Conservation (phyloP, 1,140 invertebrate genomes). For the Thaumatotibia leucotreta region DNA sequence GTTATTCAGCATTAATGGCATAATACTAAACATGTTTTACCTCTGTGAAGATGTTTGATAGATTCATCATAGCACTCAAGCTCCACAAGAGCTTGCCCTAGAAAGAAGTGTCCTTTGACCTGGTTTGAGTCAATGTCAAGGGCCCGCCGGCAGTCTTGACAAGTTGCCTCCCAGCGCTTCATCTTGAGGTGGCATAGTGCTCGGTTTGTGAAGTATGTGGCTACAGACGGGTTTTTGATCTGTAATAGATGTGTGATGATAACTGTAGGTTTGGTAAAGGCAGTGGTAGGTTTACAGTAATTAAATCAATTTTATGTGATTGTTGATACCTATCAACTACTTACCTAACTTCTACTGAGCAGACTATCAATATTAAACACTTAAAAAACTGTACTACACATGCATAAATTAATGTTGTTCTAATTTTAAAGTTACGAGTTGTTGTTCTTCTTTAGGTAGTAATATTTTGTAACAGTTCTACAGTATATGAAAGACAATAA, state of each 20-base stretch:
- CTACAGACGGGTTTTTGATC: conserved; percentile 95
- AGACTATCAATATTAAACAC: too few relatives aligned
- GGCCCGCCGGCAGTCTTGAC: conserved; percentile 91
- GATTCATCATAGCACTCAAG: conserved; percentile 94
- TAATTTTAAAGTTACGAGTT: too few relatives aligned
- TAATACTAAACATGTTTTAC: too few relatives aligned
- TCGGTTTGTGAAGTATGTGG: conserved; percentile 96
- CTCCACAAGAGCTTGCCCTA: conserved; percentile 93
- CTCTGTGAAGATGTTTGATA: conserved; percentile 95
- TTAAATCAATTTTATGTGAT: too few relatives aligned
- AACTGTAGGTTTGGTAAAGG: not conserved
- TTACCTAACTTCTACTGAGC: too few relatives aligned
- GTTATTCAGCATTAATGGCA: too few relatives aligned
- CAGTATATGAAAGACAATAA: too few relatives aligned
- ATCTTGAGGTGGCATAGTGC: conserved; percentile 95
- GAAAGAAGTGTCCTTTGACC: conserved; percentile 97
- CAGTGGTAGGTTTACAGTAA: not conserved
- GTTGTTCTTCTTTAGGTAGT: too few relatives aligned
- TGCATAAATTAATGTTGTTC: too few relatives aligned
- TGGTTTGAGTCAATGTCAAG: conserved; percentile 91
- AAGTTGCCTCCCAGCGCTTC: conserved; percentile 92
- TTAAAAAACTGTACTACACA: too few relatives aligned
- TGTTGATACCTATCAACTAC: too few relatives aligned
- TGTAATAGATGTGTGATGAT: conserved; percentile 72
- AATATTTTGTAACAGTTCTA: too few relatives aligned